Conservation (phyloP, 2,888 invertebrate genomes). For the Diplazon laetatorius region DNA sequence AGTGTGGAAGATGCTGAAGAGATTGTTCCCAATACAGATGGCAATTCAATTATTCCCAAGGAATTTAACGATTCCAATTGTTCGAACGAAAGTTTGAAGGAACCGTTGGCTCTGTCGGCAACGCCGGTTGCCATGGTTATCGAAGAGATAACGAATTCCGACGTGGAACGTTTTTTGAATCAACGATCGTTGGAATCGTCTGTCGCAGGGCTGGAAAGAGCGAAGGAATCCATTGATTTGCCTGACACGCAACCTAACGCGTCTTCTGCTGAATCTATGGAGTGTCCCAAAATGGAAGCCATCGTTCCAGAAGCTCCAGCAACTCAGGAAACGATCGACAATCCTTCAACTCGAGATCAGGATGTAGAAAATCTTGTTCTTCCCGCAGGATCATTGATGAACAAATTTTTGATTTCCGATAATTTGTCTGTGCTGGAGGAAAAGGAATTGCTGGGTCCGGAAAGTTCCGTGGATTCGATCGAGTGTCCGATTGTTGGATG, state of each 20-base stretch:
- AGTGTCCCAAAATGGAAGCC: background rate
- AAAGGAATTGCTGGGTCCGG: constrained; percentile 44
- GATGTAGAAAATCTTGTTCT: background rate
- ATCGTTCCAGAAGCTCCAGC: background rate
- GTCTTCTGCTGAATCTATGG: constrained; percentile 22
- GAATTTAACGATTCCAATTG: constrained; percentile 20
- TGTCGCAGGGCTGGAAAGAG: background rate
- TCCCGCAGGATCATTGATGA: background rate
- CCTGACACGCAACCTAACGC: constrained; percentile 20
- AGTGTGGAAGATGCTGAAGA: constrained; percentile 73
- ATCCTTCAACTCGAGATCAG: background rate
- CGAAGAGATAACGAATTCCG: constrained; percentile 74
- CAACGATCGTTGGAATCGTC: constrained; percentile 1
- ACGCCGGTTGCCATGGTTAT: constrained; percentile 73
- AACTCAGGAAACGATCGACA: constrained; percentile 3
- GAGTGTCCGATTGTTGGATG: constrained; percentile 33
- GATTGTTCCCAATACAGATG: constrained; percentile 7
- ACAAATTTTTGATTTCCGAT: background rate
- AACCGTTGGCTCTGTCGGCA: constrained; percentile 69
- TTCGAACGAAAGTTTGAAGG: constrained; percentile 63
- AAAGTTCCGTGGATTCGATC: constrained; percentile 56
- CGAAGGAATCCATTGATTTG: constrained; percentile 21
- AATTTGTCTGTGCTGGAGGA: constrained; percentile 13
- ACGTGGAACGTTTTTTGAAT: constrained; percentile 38
- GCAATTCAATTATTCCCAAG: constrained; percentile 9